These are phyloP conservation scores for Pampusana beccarii DNA, from an alignment of 2,113 vertebrate species.

Conservation along the genomic window DNA sequence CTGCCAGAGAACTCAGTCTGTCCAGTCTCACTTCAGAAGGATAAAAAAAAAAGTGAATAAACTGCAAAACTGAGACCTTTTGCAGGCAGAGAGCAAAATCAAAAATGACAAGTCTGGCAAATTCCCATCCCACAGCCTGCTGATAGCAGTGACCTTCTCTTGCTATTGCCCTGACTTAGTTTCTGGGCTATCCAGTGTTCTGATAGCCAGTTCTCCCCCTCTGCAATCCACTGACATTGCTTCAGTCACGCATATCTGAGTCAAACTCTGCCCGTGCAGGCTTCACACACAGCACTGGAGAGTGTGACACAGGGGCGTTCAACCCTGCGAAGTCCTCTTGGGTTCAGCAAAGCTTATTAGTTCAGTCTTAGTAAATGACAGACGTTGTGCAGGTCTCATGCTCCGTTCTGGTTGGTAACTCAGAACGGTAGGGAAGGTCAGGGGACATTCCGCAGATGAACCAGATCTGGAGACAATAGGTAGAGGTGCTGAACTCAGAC, in stretches of 20 bases:
- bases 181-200: neutral
- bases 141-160: neutral
- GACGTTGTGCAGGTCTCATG: neutral
- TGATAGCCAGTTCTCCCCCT: neutral
- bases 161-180: neutral
- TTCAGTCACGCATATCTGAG: neutral
- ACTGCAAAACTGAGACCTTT: neutral
- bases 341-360: neutral
- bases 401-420: neutral
- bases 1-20: neutral
- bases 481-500: neutral
- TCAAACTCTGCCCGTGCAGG: neutral
- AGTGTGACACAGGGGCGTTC: neutral
- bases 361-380: neutral
- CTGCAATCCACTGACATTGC: neutral
- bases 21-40: neutral
- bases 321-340: neutral
- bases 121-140: slow-evolving; percentile 30
- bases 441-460: neutral
- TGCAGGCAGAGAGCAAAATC: neutral
- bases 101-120: neutral
- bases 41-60: neutral
- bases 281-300: neutral
- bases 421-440: neutral
- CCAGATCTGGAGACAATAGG: neutral